Base-by-base conservation (phyloP, 2,888 invertebrate species). In the Lottia gigantea region DNA sequence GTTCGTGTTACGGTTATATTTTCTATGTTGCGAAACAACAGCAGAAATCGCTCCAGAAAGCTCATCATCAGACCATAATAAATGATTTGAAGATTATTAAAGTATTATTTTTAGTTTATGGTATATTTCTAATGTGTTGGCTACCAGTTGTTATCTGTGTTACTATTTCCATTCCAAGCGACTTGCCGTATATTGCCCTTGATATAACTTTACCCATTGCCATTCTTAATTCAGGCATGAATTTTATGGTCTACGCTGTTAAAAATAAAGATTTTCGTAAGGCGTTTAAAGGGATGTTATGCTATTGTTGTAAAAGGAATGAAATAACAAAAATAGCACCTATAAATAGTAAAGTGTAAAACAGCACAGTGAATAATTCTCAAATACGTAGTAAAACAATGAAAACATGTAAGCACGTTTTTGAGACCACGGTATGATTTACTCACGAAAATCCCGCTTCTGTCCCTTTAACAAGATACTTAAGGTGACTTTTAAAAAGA, bases 1-100 rank as follows among this genome's bases (percentile, higher is more conserved):
- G 55, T 55, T 19, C 55, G 2, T 55, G 55, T 55, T 55, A 55
- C 55, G 23, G 55, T 55, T 55, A 55, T 55, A 55, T 55, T 23
- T 55, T 55, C 11, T 55, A 55, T 14, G 14, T 55, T 23, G 55
- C 55, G 23, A 55, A 55, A 55, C 19, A 55, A 23, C 55, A 55
- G 19, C 55, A 55, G 12, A 55, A 55, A 55, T 55, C 55, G 8
- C 19, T 55, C 14, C 19, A 23, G 55, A 55, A 23, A 12, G 55
- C 15, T 2, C 55, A 55, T 11, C 19, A 55, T 12, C 19, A 55
- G 19, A 23, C 55, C 23, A 55, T 12, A 55, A 19, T 55, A 8
- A 19, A 55, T 55, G 55, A 55, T 23, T 23, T 55, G 55, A 11
- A 55, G 23, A 55, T 55, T 14, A 55, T 55, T 19, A 55, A 55